Evolutionary conservation across 2,888 invertebrate genomes (phyloP), one percentile per base, ranked within the genome.

Genomic region (Drosophila helvetica): DNA sequence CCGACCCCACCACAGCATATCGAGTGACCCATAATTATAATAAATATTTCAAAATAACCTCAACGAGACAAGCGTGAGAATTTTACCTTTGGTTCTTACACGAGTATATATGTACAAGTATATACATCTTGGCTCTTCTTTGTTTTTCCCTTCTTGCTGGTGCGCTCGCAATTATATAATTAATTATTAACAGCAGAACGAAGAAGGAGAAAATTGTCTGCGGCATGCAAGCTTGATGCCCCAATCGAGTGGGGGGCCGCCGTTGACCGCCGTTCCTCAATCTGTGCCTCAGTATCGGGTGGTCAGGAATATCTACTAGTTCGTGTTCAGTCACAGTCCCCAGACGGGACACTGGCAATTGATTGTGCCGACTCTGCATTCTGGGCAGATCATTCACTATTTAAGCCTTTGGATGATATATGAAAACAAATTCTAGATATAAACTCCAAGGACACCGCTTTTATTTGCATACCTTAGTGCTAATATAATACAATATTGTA

Each of bases 51-150:
- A 74, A 81, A 53, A 70, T 57, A 60, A 43, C 55, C 55, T 25
- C 43, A 19, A 17, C 46, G 58, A 46, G 78, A 85, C 78, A 74
- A 78, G 88, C 83, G 83, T 83, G 88, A 87, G 88, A 83, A 87
- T 71, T 74, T 56, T 75, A 62, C 79, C 71, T 77, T 79, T 47
- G 65, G 77, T 12, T 33, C 33, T 15, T 12, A 4, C 7, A 27
- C 27, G 22, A 22, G 7, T 27, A 27, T 1, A 30, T 30, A 30
- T 30, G 3, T 10, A 2, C 2, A 9, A 3, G n/a, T 10, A 30
- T 30, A 10, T 9, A 33, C 2, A 33, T 54, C 30, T 54, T 53
- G 25, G 1, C 15, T 5, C 22, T 25, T 33, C 56, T 55, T 33
- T 46, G 56, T 65, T 62, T 62, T 45, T 65, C 62, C 57, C 73